These are phyloP conservation scores for Carduelis carduelis DNA, from an alignment of 2,797 vertebrate species.

Conservation along the genomic window DNA sequence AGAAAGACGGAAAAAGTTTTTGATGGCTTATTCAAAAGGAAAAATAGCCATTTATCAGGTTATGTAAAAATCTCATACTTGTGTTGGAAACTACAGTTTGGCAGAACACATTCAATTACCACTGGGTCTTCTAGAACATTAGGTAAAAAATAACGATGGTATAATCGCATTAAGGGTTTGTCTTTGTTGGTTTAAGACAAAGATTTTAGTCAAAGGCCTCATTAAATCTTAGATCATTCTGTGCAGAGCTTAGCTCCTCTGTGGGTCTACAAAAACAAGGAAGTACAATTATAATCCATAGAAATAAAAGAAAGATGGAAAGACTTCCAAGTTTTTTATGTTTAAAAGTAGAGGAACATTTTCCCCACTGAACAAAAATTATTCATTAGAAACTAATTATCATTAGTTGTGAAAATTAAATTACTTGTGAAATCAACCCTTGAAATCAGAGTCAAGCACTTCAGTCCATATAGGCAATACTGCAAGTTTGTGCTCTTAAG, in stretches of 20 bases:
- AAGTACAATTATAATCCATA: background rate
- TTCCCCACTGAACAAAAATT: background rate
- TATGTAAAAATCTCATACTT: slow-evolving; percentile 65
- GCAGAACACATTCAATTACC: slow-evolving; percentile 69
- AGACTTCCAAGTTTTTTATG: background rate
- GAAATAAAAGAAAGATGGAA: background rate
- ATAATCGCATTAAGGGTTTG: slow-evolving; percentile 68
- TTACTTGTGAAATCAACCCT: background rate
- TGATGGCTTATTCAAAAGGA: slow-evolving; percentile 71
- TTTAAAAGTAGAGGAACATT: background rate
- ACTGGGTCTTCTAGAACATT: slow-evolving; percentile 56
- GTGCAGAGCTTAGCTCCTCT: background rate
- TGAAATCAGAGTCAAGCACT: background rate
- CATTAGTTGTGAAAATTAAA: background rate
- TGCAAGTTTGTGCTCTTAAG: background rate
- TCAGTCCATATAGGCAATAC: background rate
- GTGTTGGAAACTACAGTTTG: slow-evolving; percentile 66
- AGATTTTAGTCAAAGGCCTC: slow-evolving; percentile 59
- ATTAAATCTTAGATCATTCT: slow-evolving; percentile 43
- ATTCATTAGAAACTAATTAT: background rate
- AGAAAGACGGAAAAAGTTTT: slow-evolving; percentile 67
- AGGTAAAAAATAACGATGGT: slow-evolving; percentile 49
- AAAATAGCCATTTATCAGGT: slow-evolving; percentile 72
- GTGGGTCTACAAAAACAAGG: background rate
- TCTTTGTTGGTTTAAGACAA: slow-evolving; percentile 58